Conservation (phyloP, 2,888 invertebrate species). For the Therioaphis trifolii region DNA sequence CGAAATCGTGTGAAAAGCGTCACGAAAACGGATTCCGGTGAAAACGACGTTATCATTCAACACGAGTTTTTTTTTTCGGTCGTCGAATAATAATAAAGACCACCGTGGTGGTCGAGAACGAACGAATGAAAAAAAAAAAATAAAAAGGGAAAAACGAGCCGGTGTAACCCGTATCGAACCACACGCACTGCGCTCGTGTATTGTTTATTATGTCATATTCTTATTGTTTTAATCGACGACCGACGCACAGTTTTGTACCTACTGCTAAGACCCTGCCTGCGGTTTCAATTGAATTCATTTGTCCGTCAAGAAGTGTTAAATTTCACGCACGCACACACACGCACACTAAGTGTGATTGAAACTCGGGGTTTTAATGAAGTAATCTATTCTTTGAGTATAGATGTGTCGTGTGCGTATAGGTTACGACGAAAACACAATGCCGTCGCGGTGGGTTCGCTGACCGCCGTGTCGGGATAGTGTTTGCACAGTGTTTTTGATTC, state of each 20-base stretch:
- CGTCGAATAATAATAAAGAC: too few relatives aligned
- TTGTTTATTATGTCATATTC: conserved; percentile 41
- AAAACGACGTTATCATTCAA: background rate
- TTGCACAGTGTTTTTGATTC: background rate
- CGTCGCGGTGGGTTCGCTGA: conserved; percentile 2
- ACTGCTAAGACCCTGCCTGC: background rate
- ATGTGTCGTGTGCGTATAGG: too few relatives aligned
- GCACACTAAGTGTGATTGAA: conserved; percentile 25
- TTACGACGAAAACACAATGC: too few relatives aligned
- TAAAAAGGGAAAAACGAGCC: too few relatives aligned
- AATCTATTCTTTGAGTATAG: background rate
- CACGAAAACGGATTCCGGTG: background rate
- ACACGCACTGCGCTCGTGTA: conserved; percentile 2
- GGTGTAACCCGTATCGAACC: conserved; percentile 18
- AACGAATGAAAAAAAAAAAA: background rate
- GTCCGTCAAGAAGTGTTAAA: background rate
- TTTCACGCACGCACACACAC: conserved; percentile 12
- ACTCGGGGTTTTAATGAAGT: conserved; percentile 5
- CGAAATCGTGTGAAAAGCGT: background rate
- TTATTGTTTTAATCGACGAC: conserved; percentile 50
- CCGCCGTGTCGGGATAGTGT: background rate
- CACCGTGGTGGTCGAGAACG: background rate
- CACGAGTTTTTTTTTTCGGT: too few relatives aligned
- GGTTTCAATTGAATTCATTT: conserved; percentile 29
- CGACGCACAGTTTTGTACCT: conserved; percentile 25